Conservation (phyloP, 2,797 vertebrate species). For the Scolopax rusticola region DNA sequence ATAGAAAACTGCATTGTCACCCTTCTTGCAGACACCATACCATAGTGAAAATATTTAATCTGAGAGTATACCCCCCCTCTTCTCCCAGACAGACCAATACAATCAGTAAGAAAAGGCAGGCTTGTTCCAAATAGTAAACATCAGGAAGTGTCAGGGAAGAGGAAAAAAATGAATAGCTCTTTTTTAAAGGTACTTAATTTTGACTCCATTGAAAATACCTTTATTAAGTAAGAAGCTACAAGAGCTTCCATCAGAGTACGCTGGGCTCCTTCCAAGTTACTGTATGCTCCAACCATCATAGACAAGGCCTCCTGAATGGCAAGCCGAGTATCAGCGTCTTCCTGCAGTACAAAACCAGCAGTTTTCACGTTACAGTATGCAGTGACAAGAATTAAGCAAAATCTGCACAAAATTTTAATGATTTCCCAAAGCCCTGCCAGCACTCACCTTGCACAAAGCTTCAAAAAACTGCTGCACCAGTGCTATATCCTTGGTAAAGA, state of each 20-base stretch:
- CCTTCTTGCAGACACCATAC: background rate
- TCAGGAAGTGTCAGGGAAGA: background rate
- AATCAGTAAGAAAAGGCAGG: background rate
- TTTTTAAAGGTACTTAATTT: background rate
- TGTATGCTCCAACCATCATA: slow-evolving; percentile 98
- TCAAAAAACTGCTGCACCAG: slow-evolving; percentile 98
- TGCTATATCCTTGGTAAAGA: slow-evolving; percentile 98
- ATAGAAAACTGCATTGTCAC: background rate
- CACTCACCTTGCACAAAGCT: slow-evolving; percentile 94
- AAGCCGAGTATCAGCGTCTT: slow-evolving; percentile 93
- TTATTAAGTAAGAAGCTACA: slow-evolving; percentile 95
- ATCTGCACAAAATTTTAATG: background rate
- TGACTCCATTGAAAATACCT: slow-evolving; percentile 79
- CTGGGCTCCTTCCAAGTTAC: slow-evolving; percentile 93
- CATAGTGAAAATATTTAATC: background rate
- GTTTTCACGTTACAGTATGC: background rate
- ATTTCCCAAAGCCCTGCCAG: background rate
- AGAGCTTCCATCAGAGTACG: slow-evolving; percentile 98
- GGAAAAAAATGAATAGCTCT: background rate
- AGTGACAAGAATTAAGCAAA: background rate
- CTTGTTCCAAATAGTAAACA: background rate
- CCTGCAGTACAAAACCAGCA: slow-evolving; percentile 77
- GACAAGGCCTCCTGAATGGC: slow-evolving; percentile 98
- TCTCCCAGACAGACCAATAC: background rate
- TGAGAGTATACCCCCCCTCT: background rate